Percentiles rank a stretch among this genome's conserved stretches.
These are phyloP conservation scores for Erinaceus europaeus DNA, from an alignment of 2,113 vertebrate species.

Conservation along the genomic window DNA sequence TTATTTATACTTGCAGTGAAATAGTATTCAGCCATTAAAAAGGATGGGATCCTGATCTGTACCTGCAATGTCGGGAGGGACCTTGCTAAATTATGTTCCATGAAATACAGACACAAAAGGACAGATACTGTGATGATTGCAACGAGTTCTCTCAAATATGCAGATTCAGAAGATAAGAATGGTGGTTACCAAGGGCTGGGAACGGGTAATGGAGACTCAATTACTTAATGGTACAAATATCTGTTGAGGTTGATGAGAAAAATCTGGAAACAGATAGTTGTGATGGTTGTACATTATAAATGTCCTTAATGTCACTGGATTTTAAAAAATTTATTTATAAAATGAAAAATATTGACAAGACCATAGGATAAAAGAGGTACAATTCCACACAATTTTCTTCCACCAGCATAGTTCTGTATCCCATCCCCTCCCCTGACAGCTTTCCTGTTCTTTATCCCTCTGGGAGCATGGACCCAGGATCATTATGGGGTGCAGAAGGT, in stretches of 20 bases:
- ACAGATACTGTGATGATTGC: background rate
- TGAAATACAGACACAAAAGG: background rate
- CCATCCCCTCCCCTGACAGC: too few relatives aligned
- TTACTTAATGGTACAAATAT: background rate
- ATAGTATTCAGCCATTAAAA: conserved; percentile 11
- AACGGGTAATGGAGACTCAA: background rate
- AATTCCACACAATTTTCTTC: too few relatives aligned
- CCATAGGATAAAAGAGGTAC: too few relatives aligned
- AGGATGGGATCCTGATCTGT: background rate
- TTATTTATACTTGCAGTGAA: background rate
- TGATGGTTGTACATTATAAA: background rate
- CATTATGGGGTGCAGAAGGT: too few relatives aligned
- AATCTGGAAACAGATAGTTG: background rate
- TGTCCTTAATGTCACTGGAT: background rate
- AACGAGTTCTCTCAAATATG: background rate
- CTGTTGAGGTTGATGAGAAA: background rate
- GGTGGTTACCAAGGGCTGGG: background rate
- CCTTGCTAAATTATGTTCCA: background rate
- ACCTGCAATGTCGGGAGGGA: background rate
- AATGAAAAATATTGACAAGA: too few relatives aligned
- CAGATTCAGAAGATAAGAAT: background rate
- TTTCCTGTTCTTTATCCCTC: too few relatives aligned
- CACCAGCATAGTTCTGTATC: too few relatives aligned
- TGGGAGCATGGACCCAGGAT: too few relatives aligned
- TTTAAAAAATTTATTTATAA: too few relatives aligned